Evolutionary conservation across 2,113 vertebrate genomes (phyloP).

Genomic region (Dissostichus mawsoni): DNA sequence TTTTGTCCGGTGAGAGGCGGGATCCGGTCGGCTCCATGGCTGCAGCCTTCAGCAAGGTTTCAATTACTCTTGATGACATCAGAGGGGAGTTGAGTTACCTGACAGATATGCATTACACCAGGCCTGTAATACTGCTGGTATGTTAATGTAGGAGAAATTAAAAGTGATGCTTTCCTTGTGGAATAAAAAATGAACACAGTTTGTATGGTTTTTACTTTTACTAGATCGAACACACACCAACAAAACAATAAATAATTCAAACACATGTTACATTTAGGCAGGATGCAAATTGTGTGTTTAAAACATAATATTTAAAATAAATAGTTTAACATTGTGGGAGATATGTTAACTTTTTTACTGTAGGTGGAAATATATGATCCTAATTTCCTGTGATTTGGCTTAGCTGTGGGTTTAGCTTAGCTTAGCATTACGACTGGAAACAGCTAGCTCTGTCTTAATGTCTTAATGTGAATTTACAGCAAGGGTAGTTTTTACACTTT

Average conservation of each 20-base stretch:
- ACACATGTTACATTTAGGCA: background rate
- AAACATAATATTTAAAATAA: no score
- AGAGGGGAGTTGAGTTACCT: conserved; percentile 82
- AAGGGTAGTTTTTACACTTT: no score
- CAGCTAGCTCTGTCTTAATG: no score
- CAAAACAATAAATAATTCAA: conserved; percentile 8
- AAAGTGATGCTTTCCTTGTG: background rate
- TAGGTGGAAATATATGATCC: no score
- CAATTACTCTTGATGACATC: conserved; percentile 80
- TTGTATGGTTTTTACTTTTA: background rate
- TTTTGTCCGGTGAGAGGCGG: conserved; percentile 80
- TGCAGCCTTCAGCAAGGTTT: conserved; percentile 62
- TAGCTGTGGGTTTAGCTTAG: no score
- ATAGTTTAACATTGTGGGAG: no score
- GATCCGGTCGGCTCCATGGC: conserved; percentile 72
- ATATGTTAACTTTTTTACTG: no score
- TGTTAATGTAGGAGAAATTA: background rate
- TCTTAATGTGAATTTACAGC: no score
- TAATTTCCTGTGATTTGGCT: no score
- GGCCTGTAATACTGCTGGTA: background rate
- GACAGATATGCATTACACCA: conserved; percentile 39
- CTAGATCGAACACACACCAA: background rate
- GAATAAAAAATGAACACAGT: background rate
- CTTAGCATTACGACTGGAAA: no score
- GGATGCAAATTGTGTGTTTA: background rate